Percentiles rank a stretch among this genome's conserved stretches.
Conservation (phyloP, 2,888 invertebrate genomes). For the Pollenia labialis region DNA sequence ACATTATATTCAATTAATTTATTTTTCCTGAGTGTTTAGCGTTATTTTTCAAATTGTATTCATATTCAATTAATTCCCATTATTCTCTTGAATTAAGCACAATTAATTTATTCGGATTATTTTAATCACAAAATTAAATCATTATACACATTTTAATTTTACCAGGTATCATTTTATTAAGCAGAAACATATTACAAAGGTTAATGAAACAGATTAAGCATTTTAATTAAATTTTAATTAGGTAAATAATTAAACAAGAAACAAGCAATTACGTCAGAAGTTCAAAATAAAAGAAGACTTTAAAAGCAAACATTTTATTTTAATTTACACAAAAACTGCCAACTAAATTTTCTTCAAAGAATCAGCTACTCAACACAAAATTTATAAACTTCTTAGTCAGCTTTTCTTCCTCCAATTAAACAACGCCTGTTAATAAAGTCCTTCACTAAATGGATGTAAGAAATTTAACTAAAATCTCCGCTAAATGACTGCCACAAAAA, state of each 20-base stretch:
- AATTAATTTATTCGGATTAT: conserved; percentile 12
- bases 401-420: no score
- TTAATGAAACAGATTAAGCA: not conserved
- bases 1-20: no score
- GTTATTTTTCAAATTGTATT: not conserved
- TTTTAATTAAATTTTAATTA: not conserved
- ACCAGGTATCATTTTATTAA: not conserved
- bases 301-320: no score
- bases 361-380: no score
- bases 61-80: not conserved
- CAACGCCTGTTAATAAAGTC: no score
- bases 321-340: no score
- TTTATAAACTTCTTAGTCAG: no score
- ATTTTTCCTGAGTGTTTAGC: not conserved
- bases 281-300: not conserved
- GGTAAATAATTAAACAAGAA: not conserved
- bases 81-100: not conserved
- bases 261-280: not conserved
- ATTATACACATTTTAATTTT: not conserved
- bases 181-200: not conserved
- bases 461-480: not conserved
- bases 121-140: not conserved
- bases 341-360: no score
- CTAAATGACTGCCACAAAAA: not conserved
- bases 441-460: not conserved